These are phyloP conservation scores for Actias luna DNA, from an alignment of 2,888 invertebrate species.

Conservation along the genomic window DNA sequence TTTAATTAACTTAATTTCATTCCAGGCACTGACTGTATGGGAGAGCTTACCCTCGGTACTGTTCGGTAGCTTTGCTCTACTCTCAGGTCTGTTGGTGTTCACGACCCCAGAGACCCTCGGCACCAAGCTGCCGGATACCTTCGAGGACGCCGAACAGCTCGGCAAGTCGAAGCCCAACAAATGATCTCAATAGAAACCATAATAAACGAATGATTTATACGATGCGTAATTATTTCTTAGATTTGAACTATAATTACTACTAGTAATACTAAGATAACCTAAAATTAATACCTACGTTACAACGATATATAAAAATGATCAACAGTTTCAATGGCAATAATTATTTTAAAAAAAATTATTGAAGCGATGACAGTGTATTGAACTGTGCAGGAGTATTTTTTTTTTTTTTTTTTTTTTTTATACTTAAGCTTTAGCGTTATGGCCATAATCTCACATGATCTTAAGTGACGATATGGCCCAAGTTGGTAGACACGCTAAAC, in stretches of 20 bases:
- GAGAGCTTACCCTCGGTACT: conserved; percentile 75
- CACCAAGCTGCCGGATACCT: conserved; percentile 70
- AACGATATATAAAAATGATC: too few species aligned
- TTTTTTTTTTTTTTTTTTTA: too few species aligned
- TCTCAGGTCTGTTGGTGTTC: conserved; percentile 76
- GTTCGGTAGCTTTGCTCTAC: conserved; percentile 74
- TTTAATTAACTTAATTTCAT: neutral
- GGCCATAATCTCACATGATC: too few species aligned
- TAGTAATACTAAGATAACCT: too few species aligned
- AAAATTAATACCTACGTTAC: too few species aligned
- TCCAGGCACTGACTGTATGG: conserved; percentile 52
- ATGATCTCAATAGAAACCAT: neutral
- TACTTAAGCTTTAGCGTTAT: too few species aligned
- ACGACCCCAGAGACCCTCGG: conserved; percentile 83
- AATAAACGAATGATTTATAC: neutral
- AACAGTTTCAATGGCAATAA: too few species aligned
- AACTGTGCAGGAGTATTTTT: too few species aligned
- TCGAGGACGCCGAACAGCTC: conserved; percentile 58
- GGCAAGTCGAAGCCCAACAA: neutral
- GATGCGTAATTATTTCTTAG: neutral
- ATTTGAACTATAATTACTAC: neutral
- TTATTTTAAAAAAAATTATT: too few species aligned
- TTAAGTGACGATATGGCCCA: too few species aligned
- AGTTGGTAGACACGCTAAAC: too few species aligned
- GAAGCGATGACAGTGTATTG: too few species aligned